These are phyloP conservation scores for Pygoscelis antarcticus DNA, from an alignment of 2,113 vertebrate genomes.

Conservation along the genomic window DNA sequence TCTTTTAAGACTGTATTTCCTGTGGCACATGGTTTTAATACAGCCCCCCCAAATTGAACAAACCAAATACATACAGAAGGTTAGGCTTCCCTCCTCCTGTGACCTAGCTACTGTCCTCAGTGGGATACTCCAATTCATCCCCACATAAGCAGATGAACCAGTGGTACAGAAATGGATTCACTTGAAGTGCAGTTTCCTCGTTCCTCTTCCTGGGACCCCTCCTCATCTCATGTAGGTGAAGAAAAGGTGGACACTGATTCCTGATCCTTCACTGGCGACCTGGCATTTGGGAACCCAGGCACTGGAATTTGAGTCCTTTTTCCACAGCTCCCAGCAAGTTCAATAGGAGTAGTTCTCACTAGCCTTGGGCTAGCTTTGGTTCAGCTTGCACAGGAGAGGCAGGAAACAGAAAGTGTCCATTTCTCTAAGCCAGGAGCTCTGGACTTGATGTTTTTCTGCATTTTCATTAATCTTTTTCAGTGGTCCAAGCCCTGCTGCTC, in stretches of 20 bases:
- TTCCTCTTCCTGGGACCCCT: not conserved
- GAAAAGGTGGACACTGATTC: not conserved
- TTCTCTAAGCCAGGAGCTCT: not conserved
- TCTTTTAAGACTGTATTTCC: not conserved
- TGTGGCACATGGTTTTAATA: not conserved
- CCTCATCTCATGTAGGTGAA: not conserved
- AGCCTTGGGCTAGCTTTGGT: not conserved
- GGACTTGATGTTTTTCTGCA: not conserved
- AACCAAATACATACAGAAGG: not conserved
- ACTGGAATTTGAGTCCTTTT: not conserved
- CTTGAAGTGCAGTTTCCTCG: not conserved
- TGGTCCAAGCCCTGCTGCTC: not conserved
- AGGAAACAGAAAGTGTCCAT: not conserved
- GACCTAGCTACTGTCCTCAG: not conserved
- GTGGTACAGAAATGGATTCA: not conserved
- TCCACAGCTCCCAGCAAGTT: not conserved
- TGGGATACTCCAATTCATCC: not conserved
- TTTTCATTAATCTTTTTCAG: not conserved
- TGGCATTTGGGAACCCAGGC: not conserved
- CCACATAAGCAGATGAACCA: not conserved
- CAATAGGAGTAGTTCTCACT: not conserved
- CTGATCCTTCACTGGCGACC: not conserved
- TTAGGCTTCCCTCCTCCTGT: not conserved
- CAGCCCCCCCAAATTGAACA: not conserved
- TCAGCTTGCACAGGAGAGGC: not conserved